These are phyloP conservation scores for Sipha maydis DNA, from an alignment of 2,888 invertebrate species.

Conservation along the genomic window DNA sequence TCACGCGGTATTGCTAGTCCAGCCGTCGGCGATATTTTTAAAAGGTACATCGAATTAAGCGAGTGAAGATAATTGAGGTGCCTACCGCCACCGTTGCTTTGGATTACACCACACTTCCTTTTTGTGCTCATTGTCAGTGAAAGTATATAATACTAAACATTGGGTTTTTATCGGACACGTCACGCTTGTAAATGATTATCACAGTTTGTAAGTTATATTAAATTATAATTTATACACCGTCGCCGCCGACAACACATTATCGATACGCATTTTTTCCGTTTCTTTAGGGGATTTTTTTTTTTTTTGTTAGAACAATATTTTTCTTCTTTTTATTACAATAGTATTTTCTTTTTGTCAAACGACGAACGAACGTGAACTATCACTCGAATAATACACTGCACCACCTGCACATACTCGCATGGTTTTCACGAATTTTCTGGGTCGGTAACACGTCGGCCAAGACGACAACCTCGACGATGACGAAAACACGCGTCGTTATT, in stretches of 20 bases:
- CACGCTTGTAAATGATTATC: conserved; percentile 60
- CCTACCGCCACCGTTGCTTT: conserved; percentile 25
- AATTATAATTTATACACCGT: conserved; percentile 47
- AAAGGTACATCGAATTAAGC: conserved; percentile 60
- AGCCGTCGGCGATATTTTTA: conserved; percentile 52
- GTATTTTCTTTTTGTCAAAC: background rate
- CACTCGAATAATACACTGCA: background rate
- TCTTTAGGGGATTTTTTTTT: background rate
- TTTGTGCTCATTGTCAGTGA: conserved; percentile 60
- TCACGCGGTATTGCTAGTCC: background rate
- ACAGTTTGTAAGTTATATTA: conserved; percentile 53
- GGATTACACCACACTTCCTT: conserved; percentile 62
- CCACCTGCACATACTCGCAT: background rate
- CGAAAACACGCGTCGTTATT: background rate
- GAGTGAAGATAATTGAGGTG: conserved; percentile 59
- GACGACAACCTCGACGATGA: conserved; percentile 3
- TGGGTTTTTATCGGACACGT: conserved; percentile 59
- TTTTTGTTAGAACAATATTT: background rate
- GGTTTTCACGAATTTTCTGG: conserved; percentile 43
- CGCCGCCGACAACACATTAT: background rate
- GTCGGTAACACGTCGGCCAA: conserved; percentile 30
- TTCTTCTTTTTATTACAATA: background rate
- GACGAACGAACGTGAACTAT: conserved; percentile 10
- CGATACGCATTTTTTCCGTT: conserved; percentile 22
- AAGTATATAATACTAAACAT: conserved; percentile 48